These are phyloP conservation scores for Deilephila elpenor DNA, from an alignment of 2,888 invertebrate species.

Conservation along the genomic window DNA sequence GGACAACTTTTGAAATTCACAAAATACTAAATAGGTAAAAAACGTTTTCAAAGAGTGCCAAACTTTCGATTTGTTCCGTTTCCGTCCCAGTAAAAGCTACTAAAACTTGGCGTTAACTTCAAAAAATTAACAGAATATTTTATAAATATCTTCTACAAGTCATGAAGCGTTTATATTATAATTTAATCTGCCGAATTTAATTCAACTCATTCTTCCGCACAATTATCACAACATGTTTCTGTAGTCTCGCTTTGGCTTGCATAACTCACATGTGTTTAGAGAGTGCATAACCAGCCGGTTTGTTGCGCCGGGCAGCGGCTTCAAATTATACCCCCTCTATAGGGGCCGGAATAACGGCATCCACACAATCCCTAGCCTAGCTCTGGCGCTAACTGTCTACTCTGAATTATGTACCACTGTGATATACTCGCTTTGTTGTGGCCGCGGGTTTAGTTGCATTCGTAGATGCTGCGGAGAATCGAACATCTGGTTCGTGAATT, in stretches of 20 bases:
- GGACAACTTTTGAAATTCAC: too few species aligned
- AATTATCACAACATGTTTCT: constrained; percentile 12
- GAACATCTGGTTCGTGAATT: neutral
- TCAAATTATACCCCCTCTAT: constrained; percentile 50
- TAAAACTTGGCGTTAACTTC: too few species aligned
- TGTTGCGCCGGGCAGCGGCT: constrained; percentile 41
- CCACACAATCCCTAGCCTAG: constrained; percentile 21
- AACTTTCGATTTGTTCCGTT: too few species aligned
- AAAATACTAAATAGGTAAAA: too few species aligned
- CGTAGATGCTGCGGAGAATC: neutral
- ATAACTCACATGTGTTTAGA: constrained; percentile 19
- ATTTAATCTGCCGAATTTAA: neutral
- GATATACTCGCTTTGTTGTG: neutral
- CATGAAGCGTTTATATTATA: neutral
- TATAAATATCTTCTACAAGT: neutral
- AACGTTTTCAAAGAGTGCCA: too few species aligned
- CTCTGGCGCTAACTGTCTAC: constrained; percentile 4
- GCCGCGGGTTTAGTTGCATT: constrained; percentile 5
- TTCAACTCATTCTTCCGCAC: neutral
- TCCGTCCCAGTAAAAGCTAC: too few species aligned
- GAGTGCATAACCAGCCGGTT: constrained; percentile 23
- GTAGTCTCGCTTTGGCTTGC: constrained; percentile 2
- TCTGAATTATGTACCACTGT: neutral
- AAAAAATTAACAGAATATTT: too few species aligned
- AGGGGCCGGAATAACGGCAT: constrained; percentile 50